Evolutionary conservation across 2,888 invertebrate species (phyloP).

Genomic region (Plutella xylostella): DNA sequence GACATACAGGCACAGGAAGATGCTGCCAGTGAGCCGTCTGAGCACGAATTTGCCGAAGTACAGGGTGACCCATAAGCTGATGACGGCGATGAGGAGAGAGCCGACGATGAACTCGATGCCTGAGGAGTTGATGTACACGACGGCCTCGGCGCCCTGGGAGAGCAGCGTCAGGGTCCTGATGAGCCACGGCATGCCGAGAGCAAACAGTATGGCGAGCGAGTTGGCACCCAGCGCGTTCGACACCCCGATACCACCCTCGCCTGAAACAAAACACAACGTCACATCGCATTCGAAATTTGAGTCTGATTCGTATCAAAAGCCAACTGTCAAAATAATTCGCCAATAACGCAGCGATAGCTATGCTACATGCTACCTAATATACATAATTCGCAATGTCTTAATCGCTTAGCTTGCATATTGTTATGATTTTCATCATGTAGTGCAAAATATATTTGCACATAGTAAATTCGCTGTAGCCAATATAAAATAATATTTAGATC

Average conservation of each 20-base stretch:
- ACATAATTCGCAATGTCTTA: too few species aligned
- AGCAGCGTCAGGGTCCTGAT: conserved; percentile 74
- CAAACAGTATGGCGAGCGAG: conserved; percentile 85
- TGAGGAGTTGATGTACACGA: conserved; percentile 78
- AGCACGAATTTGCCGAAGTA: conserved; percentile 78
- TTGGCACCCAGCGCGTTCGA: conserved; percentile 90
- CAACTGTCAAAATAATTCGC: too few species aligned
- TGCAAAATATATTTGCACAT: too few species aligned
- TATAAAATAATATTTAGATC: too few species aligned
- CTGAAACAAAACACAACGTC: too few species aligned
- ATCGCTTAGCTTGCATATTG: too few species aligned
- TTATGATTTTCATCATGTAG: too few species aligned
- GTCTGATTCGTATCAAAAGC: too few species aligned
- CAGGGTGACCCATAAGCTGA: conserved; percentile 76
- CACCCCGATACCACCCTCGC: conserved; percentile 87
- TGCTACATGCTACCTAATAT: too few species aligned
- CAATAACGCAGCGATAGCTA: too few species aligned
- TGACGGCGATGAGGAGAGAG: conserved; percentile 80
- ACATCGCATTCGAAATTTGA: too few species aligned
- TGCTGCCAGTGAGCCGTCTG: conserved; percentile 75
- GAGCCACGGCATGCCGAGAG: conserved; percentile 88
- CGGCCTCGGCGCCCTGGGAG: conserved; percentile 53
- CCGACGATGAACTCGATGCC: conserved; percentile 87
- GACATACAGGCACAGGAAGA: conserved; percentile 75
- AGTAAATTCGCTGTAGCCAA: too few species aligned